Base-by-base conservation (phyloP, 1,140 invertebrate genomes). In the Caerostris darwini region DNA sequence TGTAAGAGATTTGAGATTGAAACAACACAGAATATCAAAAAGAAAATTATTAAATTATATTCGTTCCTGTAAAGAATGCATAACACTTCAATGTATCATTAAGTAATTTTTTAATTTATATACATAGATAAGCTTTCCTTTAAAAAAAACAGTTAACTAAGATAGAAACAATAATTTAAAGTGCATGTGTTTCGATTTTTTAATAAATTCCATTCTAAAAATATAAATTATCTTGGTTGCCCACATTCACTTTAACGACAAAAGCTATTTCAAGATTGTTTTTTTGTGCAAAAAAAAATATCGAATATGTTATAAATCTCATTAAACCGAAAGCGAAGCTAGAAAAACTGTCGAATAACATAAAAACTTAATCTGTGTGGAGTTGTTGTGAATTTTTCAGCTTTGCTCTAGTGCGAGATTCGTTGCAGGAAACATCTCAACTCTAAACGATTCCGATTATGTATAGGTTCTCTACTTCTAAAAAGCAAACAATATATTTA, bases 311-410 rank as follows among this genome's bases (percentile, higher is more conserved):
- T 10, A 14, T 5, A 77, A 77, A 77, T 77, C 71, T 53, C 53
- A 50, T 12, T 77, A 77, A 77, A 53, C 10, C 6, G 0, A 34
- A 50, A 77, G 67, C 5, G 34, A 53, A 12, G 5, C n/a, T 8
- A 77, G 53, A 77, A 12, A 50, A 53, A 69, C 19, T 19, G 4
- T 7, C 6, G 17, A 69, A 53, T 12, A 77, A 12, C 50, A 7
- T 12, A 3, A 12, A 12, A 53, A 77, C 14, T 77, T 77, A 12
- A 77, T 77, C 50, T 53, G 10, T 53, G 34, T 50, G 3, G 6
- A n/a, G n/a, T n/a, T n/a, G 34, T 77, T 53, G 50, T 77, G 71
- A 53, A 77, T 77, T 77, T 69, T 77, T 77, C 71, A 53, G 34
- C 7, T 53, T 53, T 10, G 34, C 3, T 3, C 19, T 34, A 64